These are phyloP conservation scores for Sesia apiformis DNA, from an alignment of 2,888 invertebrate genomes.

Conservation along the genomic window DNA sequence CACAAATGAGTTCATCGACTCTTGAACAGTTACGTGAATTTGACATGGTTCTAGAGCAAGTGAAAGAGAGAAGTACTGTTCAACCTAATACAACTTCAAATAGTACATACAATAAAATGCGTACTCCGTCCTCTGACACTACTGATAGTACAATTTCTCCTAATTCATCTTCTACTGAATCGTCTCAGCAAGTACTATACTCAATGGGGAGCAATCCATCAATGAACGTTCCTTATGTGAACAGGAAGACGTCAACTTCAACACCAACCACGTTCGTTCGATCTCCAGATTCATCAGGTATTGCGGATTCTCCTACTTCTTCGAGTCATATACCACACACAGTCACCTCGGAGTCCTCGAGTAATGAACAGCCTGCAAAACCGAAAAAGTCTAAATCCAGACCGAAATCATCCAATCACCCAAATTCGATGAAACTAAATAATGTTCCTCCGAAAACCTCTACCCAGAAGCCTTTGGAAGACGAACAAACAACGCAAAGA, in stretches of 20 bases:
- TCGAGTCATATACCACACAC: conserved; percentile 45
- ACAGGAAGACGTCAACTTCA: conserved; percentile 48
- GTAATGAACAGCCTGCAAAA: conserved; percentile 27
- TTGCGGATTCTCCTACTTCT: conserved; percentile 46
- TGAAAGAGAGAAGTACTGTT: conserved; percentile 83
- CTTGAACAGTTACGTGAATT: conserved; percentile 86
- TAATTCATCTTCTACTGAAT: conserved; percentile 29
- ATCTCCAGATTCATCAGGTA: conserved; percentile 58
- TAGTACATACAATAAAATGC: conserved; percentile 32
- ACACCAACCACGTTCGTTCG: conserved; percentile 45
- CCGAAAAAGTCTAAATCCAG: conserved; percentile 48
- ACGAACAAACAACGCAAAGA: conserved; percentile 86
- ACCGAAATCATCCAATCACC: conserved; percentile 73
- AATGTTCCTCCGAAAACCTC: conserved; percentile 74
- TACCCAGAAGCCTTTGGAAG: conserved; percentile 83
- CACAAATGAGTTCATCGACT: conserved; percentile 83
- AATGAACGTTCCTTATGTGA: conserved; percentile 56
- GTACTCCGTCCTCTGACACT: conserved; percentile 34
- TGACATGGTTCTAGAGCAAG: conserved; percentile 86
- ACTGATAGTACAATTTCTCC: conserved; percentile 31
- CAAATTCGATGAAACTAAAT: conserved; percentile 77
- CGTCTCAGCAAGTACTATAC: conserved; percentile 54
- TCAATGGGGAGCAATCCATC: conserved; percentile 51
- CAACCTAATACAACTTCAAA: conserved; percentile 52
- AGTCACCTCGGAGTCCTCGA: conserved; percentile 38